These are phyloP conservation scores for Carollia perspicillata DNA, from an alignment of 2,113 vertebrate species.

Conservation along the genomic window DNA sequence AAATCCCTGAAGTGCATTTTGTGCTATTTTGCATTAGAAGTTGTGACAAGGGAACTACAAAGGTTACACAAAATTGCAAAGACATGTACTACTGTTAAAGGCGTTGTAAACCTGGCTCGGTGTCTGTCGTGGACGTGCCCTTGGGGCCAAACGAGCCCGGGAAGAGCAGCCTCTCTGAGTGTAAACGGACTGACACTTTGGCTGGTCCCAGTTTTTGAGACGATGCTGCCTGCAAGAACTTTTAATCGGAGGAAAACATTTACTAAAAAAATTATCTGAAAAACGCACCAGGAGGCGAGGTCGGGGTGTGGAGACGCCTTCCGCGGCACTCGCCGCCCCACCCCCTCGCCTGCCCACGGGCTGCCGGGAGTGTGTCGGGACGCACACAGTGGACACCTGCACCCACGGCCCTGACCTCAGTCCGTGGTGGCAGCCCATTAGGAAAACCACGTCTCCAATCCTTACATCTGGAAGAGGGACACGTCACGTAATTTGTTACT, in stretches of 20 bases:
- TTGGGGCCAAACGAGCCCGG: neutral
- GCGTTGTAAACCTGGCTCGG: neutral
- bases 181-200: neutral
- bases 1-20: neutral
- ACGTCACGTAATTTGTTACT: neutral
- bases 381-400: rapidly evolving
- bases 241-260: neutral
- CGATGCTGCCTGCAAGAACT: neutral
- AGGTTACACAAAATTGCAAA: neutral
- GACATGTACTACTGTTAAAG: neutral
- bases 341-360: neutral
- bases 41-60: neutral
- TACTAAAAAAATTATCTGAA: neutral
- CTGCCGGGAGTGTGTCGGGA: neutral
- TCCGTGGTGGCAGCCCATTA: rapidly evolving
- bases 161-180: neutral
- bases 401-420: neutral
- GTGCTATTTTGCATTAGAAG: neutral
- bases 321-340: rapidly evolving
- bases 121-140: neutral
- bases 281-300: neutral
- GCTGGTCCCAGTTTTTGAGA: neutral
- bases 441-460: neutral
- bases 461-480: neutral
- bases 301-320: neutral